These are phyloP conservation scores for Megastigmus dorsalis DNA, from an alignment of 2,888 invertebrate genomes.

Conservation along the genomic window DNA sequence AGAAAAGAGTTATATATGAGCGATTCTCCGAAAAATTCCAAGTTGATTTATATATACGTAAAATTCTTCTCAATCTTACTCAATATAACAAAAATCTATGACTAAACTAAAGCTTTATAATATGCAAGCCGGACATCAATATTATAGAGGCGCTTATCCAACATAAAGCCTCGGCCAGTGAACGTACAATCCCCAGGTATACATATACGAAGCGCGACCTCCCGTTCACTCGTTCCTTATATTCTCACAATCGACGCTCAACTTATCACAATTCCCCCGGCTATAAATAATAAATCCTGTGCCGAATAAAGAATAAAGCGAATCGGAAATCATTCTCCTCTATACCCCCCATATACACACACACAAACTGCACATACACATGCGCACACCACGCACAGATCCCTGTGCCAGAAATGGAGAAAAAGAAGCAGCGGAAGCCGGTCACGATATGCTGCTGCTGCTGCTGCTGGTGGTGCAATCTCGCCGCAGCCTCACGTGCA, in stretches of 20 bases:
- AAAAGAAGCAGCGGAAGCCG: constrained; percentile 34
- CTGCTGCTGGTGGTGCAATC: constrained; percentile 1
- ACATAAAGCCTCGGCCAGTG: no score
- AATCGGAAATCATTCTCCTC: constrained; percentile 16
- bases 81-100: no score
- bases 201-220: no score
- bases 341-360: not conserved
- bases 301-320: constrained; percentile 25
- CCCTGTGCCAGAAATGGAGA: not conserved
- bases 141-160: no score
- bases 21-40: no score
- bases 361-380: not conserved
- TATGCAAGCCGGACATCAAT: no score
- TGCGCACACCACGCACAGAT: no score
- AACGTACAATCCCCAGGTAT: no score
- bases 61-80: no score
- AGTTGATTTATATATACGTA: no score
- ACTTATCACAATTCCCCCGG: not conserved
- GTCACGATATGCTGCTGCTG: constrained; percentile 19
- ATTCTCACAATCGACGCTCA: not conserved
- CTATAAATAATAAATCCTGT: constrained; percentile 36
- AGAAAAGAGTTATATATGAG: no score
- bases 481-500: not conserved
- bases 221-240: not conserved
- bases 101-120: no score